Conservation (phyloP, 2,888 invertebrate genomes). For the Buathra laborator region DNA sequence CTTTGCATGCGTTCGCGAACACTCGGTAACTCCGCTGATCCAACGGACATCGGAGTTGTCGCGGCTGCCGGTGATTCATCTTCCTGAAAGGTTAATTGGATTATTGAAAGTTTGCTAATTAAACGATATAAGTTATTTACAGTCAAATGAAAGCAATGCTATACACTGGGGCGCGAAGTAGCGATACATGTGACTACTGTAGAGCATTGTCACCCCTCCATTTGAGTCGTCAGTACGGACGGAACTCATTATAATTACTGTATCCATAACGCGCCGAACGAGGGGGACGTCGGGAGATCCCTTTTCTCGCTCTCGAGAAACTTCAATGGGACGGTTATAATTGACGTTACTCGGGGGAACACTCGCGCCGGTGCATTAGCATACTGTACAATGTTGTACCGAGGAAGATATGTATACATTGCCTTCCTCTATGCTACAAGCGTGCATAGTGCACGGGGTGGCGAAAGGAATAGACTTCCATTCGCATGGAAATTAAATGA, state of each 20-base stretch:
- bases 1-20: constrained; percentile 97
- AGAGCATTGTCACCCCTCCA: constrained; percentile 29
- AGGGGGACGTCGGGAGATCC: constrained; percentile 26
- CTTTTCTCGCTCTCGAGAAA: constrained; percentile 45
- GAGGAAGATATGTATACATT: constrained; percentile 30
- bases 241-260: constrained; percentile 30
- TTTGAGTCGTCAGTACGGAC: constrained; percentile 28
- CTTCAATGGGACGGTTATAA: constrained; percentile 58
- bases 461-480: constrained; percentile 28
- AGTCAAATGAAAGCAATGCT: neutral
- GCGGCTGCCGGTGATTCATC: constrained; percentile 76
- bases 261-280: constrained; percentile 17
- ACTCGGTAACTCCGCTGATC: constrained; percentile 88
- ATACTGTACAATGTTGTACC: constrained; percentile 48
- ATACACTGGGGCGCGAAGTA: neutral
- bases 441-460: constrained; percentile 3
- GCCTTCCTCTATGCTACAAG: constrained; percentile 24
- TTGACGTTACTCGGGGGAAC: constrained; percentile 67
- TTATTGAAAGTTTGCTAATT: constrained; percentile 21
- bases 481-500: constrained; percentile 60
- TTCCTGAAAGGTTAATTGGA: constrained; percentile 77
- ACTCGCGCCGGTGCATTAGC: constrained; percentile 61
- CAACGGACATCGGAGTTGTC: constrained; percentile 71
- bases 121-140: neutral
- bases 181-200: neutral